Evolutionary conservation across 2,888 invertebrate species (phyloP), one percentile per base, ranked within the genome.

Genomic region (Cancer borealis): DNA sequence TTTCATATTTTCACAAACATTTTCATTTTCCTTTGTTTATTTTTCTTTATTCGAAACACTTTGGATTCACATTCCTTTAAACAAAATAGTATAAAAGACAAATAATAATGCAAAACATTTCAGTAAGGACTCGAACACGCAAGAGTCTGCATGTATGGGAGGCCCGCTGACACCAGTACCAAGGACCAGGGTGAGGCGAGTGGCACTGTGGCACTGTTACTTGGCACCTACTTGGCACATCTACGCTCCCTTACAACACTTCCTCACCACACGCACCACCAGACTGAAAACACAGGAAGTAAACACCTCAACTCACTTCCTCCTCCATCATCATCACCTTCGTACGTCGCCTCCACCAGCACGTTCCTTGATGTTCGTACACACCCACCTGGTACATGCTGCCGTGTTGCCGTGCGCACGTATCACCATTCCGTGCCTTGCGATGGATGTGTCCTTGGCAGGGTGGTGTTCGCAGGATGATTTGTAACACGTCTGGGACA

Each of bases 311-410:
- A 17, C 39, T 39, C 39, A 14, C 8, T 8, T 12, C 54, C 54
- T 54, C 54, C 12, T 6, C 66, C 3, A n/a, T n/a, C n/a, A 66
- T n/a, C 21, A n/a, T n/a, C n/a, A 3, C 5, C n/a, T 66, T 66
- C 66, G 66, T 66, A 66, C 66, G 66, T 66, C n/a, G 66, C 66
- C 66, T 66, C 66, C n/a, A n/a, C 66, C 14, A 66, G 66, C n/a
- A 17, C 0, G n/a, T n/a, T 66, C n/a, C n/a, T 66, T 66, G 4
- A 21, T 21, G 21, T 66, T 66, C 66, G 66, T 66, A 66, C 66
- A 66, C n/a, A n/a, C 6, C 8, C n/a, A 21, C n/a, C n/a, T 4
- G n/a, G 66, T 21, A 21, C 5, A 0, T 66, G 66, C 66, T 66
- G 66, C 66, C 66, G 66, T 66, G 66, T 66, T n/a, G n/a, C 14